Base-by-base conservation (phyloP, 2,888 invertebrate genomes). In the Tortrix viridana region DNA sequence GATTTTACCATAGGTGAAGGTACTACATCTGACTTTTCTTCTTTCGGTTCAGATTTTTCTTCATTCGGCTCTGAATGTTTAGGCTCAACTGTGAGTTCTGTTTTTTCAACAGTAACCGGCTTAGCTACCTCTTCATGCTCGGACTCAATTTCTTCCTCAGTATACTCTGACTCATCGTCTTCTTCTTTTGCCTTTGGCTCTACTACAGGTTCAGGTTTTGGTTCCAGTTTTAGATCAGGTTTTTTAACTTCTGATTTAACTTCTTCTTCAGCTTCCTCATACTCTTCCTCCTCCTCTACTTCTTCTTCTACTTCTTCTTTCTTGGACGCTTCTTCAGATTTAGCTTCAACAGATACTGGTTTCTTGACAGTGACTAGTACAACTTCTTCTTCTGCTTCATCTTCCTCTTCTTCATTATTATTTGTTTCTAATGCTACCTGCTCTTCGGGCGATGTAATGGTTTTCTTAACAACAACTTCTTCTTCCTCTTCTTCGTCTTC, bases 141-240 rank as follows among this genome's bases (percentile, higher is more conserved):
- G 16, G 71, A 71, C 68, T 66, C 67, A 46, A 57, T 43, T 66
- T 58, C 60, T 52, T 68, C 67, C 52, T 70, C 68, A 9, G 62
- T 65, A 14, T 69, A 70, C 70, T 74, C 72, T 63, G 70, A 67
- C 59, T 75, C 75, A 58, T 75, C 74, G 44, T 70, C 70, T 55
- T 79, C 73, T 44, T 77, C 74, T 38, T 65, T 65, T 32, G 14
- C 68, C 69, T 56, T 62, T 7, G 47, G 50, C 20, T 55, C 72
- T 48, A 2, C 54, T 49, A 23, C 65, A 3, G 32, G 60, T 53
- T 67, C 66, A 16, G 43, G 47, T 47, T 71, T 62, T 65, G 59
- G 54, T 23, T 66, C 68, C 0, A 52, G 60, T 47, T 68, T 62
- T 22, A 52, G 32, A 55, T 64, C 66, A 14, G 56, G 20, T 52